phyloP scores from a whole-genome alignment of 1,140 invertebrate genomes.

The Diachasmimorpha longicaudata region DNA sequence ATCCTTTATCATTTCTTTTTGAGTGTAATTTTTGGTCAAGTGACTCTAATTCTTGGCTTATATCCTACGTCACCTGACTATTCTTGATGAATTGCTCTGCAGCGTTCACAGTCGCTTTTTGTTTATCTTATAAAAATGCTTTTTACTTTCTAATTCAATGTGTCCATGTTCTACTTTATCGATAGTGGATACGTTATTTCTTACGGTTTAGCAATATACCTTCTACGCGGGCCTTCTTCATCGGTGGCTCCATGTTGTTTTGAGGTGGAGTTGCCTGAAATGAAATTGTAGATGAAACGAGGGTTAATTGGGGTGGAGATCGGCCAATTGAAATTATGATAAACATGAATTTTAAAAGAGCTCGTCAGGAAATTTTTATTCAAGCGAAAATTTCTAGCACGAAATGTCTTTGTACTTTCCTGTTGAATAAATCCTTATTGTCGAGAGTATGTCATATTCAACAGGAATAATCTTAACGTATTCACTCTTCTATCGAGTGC shows the following conservation, averaged over 20 bases:
- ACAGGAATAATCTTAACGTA: too few relatives aligned
- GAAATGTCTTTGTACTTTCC: too few relatives aligned
- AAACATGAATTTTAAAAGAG: too few relatives aligned
- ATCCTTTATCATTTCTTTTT: constrained; percentile 26
- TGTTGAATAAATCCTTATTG: too few relatives aligned
- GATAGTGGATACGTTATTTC: constrained; percentile 41
- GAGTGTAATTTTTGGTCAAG: background rate
- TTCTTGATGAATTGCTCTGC: background rate
- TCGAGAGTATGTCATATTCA: too few relatives aligned
- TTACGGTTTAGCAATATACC: constrained; percentile 56
- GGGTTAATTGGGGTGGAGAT: background rate
- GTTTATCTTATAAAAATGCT: constrained; percentile 5
- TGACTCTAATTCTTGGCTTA: constrained; percentile 11
- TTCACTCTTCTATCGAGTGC: too few relatives aligned
- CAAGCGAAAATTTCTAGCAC: too few relatives aligned
- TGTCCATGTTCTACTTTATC: background rate
- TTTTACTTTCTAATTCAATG: background rate
- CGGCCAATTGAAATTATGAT: too few relatives aligned
- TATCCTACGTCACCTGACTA: constrained; percentile 1
- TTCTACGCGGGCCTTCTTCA: constrained; percentile 55
- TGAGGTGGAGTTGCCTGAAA: constrained; percentile 40
- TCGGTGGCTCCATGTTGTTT: constrained; percentile 47
- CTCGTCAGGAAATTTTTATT: too few relatives aligned
- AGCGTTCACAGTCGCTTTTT: background rate
- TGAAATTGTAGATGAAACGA: constrained; percentile 28